A percentile compares a stretch with the other conserved stretches of the same genome.
Evolutionary conservation across 2,888 invertebrate species (phyloP).

Genomic region (Dicyrtoma fusca): DNA sequence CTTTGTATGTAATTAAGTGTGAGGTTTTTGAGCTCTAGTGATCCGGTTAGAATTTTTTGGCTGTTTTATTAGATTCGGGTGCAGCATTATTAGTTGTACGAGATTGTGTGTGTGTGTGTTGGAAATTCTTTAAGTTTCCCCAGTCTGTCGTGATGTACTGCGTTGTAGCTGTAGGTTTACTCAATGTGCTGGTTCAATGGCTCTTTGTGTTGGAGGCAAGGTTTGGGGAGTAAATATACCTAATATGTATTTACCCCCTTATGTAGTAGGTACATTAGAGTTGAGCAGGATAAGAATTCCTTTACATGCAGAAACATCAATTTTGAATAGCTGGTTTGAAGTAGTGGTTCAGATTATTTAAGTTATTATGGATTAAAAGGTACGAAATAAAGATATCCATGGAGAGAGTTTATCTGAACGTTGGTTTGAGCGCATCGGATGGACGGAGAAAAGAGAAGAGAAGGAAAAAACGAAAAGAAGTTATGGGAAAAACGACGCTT

Average conservation of each 20-base stretch:
- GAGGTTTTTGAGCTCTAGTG: slow-evolving; percentile 27
- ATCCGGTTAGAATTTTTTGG: slow-evolving; percentile 21
- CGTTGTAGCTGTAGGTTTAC: too few species aligned
- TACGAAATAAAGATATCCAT: slow-evolving; percentile 22
- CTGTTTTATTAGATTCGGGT: too few species aligned
- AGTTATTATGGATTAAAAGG: slow-evolving; percentile 31
- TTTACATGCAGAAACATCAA: background rate
- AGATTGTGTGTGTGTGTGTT: too few species aligned
- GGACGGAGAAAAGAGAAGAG: slow-evolving; percentile 25
- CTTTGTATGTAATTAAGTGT: slow-evolving; percentile 14
- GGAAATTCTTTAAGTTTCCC: too few species aligned
- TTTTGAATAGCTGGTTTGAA: background rate
- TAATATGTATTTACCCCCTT: background rate
- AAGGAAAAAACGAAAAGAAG: slow-evolving; percentile 26
- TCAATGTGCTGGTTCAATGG: too few species aligned
- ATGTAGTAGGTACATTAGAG: too few species aligned
- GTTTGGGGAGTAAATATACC: too few species aligned
- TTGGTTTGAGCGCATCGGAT: slow-evolving; percentile 20
- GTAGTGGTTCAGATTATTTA: slow-evolving; percentile 10
- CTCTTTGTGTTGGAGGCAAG: too few species aligned
- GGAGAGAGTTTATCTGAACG: slow-evolving; percentile 25
- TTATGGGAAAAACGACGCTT: slow-evolving; percentile 17
- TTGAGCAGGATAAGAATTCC: too few species aligned
- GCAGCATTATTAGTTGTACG: too few species aligned
- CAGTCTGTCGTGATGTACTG: too few species aligned